Evolutionary conservation across 2,113 vertebrate species (phyloP).

Genomic region (Sigmodon hispidus): DNA sequence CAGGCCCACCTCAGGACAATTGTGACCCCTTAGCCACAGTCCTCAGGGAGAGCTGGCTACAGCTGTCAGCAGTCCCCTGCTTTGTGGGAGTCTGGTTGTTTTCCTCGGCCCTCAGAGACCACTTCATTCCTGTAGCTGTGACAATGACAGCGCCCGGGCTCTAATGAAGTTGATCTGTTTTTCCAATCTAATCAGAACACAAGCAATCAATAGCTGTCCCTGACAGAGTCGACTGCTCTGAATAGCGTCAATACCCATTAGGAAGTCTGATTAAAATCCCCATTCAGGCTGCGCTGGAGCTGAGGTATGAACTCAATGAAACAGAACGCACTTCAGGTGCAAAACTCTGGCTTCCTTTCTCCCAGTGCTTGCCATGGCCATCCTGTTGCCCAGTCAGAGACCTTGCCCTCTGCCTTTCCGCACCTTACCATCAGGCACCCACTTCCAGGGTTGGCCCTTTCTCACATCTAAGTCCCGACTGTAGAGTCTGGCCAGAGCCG

Average conservation of each 20-base stretch:
- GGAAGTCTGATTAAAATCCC: conserved; percentile 53
- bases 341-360: neutral
- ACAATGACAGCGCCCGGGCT: neutral
- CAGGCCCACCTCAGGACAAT: neutral
- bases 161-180: conserved; percentile 33
- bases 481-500: neutral
- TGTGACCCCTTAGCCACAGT: neutral
- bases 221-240: neutral
- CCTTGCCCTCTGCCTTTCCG: neutral
- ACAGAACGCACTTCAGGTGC: neutral
- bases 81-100: neutral
- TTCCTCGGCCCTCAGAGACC: neutral
- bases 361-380: neutral
- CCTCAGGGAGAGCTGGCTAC: neutral
- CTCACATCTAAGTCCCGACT: neutral
- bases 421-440: neutral
- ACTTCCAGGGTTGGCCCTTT: neutral
- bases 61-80: neutral
- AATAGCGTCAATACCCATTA: conserved; percentile 45
- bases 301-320: neutral
- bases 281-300: neutral
- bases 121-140: neutral
- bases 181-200: conserved; percentile 58
- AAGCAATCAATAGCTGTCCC: conserved; percentile 10
- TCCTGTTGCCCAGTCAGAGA: neutral